Base-by-base conservation (phyloP, 2,888 invertebrate genomes). In the Gortyna flavago region DNA sequence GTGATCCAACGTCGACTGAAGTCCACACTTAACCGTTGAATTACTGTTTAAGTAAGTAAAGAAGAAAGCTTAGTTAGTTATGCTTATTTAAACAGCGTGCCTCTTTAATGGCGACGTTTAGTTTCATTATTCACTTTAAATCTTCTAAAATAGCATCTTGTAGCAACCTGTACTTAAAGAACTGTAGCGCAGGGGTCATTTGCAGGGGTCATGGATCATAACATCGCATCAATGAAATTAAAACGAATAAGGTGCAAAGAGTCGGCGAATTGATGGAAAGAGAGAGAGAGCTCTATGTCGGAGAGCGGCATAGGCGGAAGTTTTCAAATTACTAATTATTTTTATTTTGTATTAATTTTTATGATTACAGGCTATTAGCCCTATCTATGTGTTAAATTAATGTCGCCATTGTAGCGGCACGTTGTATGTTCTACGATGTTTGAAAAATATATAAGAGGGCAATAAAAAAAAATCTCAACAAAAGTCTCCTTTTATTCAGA, bases 1-100 rank as follows among this genome's bases (percentile, higher is more conserved):
- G 48, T 32, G n/a, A 18, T 62, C 38, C 21, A 57, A 38, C n/a
- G 29, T 32, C 32, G 18, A 61, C 51, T 80, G 16, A 71, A 70
- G 8, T n/a, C 11, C 51, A 25, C 38, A 41, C 6, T 61, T 44
- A 18, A 59, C 4, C 44, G 32, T 44, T 54, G 9, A 66, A 51
- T 80, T 16, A n/a, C 44, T 57, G 32, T 35, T 65, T 35, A 35
- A 18, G 21, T 25, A 6, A 57, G 25, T 38, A 2, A 59, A 32
- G 0, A 65, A 21, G 41, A 51, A 54, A 54, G 25, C 54, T 35
- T 18, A 21, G 1, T 6, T 66, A 67, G 4, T 29, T 16, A 25
- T 25, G n/a, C 41, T 35, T 32, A 32, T 32, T 29, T 48, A 18
- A 18, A 29, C 3, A 25, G 25, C 25, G 9, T 25, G 4, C 4